phyloP scores from a whole-genome alignment of 2,797 vertebrate species.

The Urocyon cinereoargenteus region DNA sequence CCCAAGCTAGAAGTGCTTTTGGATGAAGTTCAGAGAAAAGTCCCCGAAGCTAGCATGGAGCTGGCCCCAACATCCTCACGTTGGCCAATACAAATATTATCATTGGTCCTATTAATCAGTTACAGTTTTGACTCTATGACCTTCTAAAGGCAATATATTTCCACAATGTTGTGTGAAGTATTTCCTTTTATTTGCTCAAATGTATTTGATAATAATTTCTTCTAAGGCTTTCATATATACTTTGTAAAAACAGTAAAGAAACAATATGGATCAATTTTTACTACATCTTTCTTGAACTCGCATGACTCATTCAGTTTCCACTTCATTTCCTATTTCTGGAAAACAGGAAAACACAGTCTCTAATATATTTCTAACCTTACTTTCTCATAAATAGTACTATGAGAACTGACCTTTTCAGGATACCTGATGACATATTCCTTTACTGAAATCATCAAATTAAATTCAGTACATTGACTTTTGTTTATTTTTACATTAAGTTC shows the following conservation, averaged over 20 bases:
- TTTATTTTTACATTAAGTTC: not conserved
- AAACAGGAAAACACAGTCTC: not conserved
- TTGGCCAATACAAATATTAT: slow-evolving; percentile 83
- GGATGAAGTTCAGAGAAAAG: slow-evolving; percentile 80
- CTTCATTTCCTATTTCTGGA: slow-evolving; percentile 27
- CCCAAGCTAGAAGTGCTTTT: slow-evolving; percentile 75
- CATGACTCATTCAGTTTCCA: not conserved
- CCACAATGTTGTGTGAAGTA: slow-evolving; percentile 7
- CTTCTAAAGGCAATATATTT: slow-evolving; percentile 72
- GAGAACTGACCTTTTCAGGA: not conserved
- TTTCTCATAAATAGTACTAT: slow-evolving; percentile 10
- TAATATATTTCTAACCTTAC: not conserved
- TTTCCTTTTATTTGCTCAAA: slow-evolving; percentile 60
- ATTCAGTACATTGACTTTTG: not conserved
- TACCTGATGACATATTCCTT: not conserved
- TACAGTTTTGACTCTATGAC: slow-evolving; percentile 71
- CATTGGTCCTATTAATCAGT: slow-evolving; percentile 77
- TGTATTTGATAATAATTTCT: slow-evolving; percentile 50
- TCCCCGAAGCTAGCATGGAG: slow-evolving; percentile 65
- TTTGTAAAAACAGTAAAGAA: slow-evolving; percentile 44
- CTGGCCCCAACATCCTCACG: slow-evolving; percentile 51
- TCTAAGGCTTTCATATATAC: slow-evolving; percentile 34
- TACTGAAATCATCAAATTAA: slow-evolving; percentile 41
- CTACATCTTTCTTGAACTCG: slow-evolving; percentile 1
- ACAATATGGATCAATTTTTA: slow-evolving; percentile 6